These are phyloP conservation scores for Acrocephalus arundinaceus DNA, from an alignment of 2,113 vertebrate genomes.

Conservation along the genomic window DNA sequence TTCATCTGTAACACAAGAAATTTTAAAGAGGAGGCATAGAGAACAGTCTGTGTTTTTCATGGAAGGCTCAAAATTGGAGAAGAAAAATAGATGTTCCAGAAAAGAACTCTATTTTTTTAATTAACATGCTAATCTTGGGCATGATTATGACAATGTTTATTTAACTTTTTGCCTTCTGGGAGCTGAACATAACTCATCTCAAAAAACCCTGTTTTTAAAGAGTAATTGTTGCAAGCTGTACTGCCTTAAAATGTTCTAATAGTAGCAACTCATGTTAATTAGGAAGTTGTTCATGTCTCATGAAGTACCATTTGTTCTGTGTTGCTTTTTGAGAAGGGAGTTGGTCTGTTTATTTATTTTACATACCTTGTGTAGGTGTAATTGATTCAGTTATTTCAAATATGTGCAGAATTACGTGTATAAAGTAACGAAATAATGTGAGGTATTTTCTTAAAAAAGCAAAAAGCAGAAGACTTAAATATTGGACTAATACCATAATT, in stretches of 20 bases:
- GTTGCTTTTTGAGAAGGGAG: background rate
- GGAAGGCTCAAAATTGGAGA: background rate
- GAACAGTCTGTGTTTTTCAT: background rate
- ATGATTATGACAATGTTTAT: background rate
- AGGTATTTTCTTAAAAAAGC: background rate
- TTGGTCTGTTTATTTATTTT: background rate
- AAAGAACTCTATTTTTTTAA: background rate
- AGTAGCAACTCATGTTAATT: background rate
- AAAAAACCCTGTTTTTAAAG: background rate
- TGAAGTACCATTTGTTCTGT: background rate
- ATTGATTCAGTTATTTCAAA: background rate
- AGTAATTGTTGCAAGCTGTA: background rate
- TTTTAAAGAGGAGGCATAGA: constrained; percentile 21
- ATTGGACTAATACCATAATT: background rate
- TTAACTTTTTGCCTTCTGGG: background rate
- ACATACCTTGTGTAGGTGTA: background rate
- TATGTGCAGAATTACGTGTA: background rate
- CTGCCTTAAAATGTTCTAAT: background rate
- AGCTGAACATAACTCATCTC: background rate
- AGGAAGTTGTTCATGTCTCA: background rate
- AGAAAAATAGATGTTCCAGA: background rate
- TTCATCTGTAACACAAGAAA: constrained; percentile 32
- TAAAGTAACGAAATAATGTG: background rate
- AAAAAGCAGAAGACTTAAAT: background rate
- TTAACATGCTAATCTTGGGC: background rate